Base-by-base conservation (phyloP, 2,797 vertebrate species). In the Clarias platycephalus region DNA sequence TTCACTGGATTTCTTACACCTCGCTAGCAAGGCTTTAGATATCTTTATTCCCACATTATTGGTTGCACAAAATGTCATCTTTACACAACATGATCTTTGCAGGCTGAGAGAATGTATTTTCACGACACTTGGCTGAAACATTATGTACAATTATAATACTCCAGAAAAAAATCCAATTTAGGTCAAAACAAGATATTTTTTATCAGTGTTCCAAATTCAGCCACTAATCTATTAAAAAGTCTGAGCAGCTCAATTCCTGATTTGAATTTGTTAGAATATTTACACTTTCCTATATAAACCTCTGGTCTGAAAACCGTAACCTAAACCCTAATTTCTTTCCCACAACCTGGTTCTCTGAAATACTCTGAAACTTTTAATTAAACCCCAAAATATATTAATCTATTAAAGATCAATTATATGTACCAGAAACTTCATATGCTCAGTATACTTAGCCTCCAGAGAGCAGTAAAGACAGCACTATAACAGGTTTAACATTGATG, bases 401-500 rank as follows among this genome's bases (percentile, higher is more conserved):
- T 24, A 31, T 55, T 5, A 9, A 76, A 76, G 28, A 34, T 5
- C 1, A 55, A 44, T 71, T 71, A 44, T 44, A 71, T 5, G 22
- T 24, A 12, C 6, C 24, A 18, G 44, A 58, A 62, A 60, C 55
- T 62, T 57, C 75, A 62, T 12, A 24, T 6, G 60, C 26, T 15
- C 2, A 20, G 2, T 60, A 26, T 28, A 80, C 22, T 5, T 28
- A 8, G n/a, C 49, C 78, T 64, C 62, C 62, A 22, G 78, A 66
- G 78, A 49, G 49, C 24, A 2, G 40, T 80, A 80, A 64, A 80
- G 62, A 66, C 62, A 49, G 78, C 78, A 31, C 15, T 12, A 28
- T 66, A 62, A 80, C 64, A 40, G 66, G 78, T 80, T 80, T 80
- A 80, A 80, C 60, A 40, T 28, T 66, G 78, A 80, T 80, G 78